A percentile compares a stretch with the other conserved stretches of the same genome.
phyloP scores from a whole-genome alignment of 2,113 vertebrate genomes.

The Prinia subflava region DNA sequence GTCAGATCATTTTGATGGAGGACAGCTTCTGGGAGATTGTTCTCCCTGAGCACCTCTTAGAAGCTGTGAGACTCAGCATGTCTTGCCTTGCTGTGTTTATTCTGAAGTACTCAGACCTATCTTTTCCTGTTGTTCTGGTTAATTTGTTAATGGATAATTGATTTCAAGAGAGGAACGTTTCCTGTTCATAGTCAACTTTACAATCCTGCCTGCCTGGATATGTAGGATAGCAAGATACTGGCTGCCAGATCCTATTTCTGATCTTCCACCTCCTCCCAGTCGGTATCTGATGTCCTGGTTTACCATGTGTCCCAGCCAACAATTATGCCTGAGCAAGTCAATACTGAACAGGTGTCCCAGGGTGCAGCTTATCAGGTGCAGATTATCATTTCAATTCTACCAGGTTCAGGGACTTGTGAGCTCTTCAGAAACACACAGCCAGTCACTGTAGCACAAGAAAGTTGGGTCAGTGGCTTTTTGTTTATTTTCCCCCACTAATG shows the following conservation, averaged over 20 bases:
- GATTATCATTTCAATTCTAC: background rate
- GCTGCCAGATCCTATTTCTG: slow-evolving; percentile 28
- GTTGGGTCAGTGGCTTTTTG: background rate
- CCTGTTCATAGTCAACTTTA: background rate
- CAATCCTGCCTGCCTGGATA: background rate
- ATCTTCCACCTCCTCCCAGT: slow-evolving; percentile 16
- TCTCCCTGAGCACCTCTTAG: background rate
- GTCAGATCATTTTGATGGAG: background rate
- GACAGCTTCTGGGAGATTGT: background rate
- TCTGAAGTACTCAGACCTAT: background rate
- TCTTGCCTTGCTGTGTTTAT: background rate
- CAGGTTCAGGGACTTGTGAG: background rate
- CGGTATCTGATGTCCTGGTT: slow-evolving; percentile 37
- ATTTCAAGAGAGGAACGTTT: background rate
- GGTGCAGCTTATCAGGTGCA: background rate
- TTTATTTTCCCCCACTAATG: background rate
- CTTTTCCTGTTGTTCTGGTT: background rate
- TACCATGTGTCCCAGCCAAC: background rate
- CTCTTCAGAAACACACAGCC: background rate
- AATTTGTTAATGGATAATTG: slow-evolving; percentile 7
- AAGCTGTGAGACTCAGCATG: background rate
- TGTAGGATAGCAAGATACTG: background rate
- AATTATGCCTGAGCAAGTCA: slow-evolving; percentile 3
- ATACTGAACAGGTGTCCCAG: slow-evolving; percentile 5
- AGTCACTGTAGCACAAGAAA: background rate